These are phyloP conservation scores for Linurgus olivaceus DNA, from an alignment of 2,797 vertebrate genomes.

Conservation along the genomic window DNA sequence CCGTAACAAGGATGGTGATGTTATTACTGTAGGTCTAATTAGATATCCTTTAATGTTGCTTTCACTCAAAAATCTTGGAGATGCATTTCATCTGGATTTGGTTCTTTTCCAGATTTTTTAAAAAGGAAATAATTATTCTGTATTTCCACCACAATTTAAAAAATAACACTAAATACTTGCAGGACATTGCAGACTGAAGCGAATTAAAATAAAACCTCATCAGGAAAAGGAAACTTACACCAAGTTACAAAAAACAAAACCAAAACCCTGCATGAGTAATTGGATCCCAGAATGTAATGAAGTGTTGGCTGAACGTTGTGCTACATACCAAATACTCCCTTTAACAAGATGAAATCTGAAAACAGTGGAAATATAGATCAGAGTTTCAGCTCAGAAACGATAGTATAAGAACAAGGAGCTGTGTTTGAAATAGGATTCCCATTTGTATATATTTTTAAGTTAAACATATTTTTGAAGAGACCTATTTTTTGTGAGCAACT, in stretches of 20 bases:
- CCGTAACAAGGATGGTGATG: conserved; percentile 41
- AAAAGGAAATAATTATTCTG: conserved; percentile 14
- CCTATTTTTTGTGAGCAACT: background rate
- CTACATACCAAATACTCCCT: conserved; percentile 13
- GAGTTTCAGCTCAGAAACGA: conserved; percentile 19
- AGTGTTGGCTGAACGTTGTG: conserved; percentile 1
- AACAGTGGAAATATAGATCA: conserved; percentile 32
- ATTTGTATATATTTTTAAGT: conserved; percentile 27
- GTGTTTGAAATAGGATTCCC: background rate
- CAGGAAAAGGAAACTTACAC: conserved; percentile 49
- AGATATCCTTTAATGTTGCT: conserved; percentile 50
- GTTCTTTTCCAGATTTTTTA: conserved; percentile 56
- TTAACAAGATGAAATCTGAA: conserved; percentile 51
- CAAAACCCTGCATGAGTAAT: conserved; percentile 29
- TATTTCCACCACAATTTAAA: conserved; percentile 16
- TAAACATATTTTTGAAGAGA: background rate
- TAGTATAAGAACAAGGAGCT: background rate
- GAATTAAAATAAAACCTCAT: conserved; percentile 57
- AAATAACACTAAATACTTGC: conserved; percentile 25
- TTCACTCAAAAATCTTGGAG: conserved; percentile 33
- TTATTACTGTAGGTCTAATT: conserved; percentile 53
- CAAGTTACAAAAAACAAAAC: background rate
- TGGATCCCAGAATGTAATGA: conserved; percentile 50
- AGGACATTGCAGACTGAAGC: conserved; percentile 11
- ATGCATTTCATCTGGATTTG: conserved; percentile 55